Percentiles rank a stretch among this genome's conserved stretches.
Evolutionary conservation across 2,113 vertebrate species (phyloP).

Genomic region (Ceratotherium simum): DNA sequence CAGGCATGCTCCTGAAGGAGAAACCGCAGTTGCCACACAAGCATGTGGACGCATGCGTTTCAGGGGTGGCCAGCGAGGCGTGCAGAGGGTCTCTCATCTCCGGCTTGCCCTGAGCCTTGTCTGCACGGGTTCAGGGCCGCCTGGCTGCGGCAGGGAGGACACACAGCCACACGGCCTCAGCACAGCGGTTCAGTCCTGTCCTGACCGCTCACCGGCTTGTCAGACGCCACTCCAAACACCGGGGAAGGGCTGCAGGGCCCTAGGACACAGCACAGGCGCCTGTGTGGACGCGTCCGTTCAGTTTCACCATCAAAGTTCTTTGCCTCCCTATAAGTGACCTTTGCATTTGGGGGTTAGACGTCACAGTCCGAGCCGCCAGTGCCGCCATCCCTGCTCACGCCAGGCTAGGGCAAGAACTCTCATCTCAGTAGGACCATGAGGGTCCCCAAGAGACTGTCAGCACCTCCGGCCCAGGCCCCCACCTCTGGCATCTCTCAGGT

Average conservation of each 20-base stretch:
- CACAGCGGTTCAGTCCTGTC: background rate
- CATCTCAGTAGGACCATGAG: background rate
- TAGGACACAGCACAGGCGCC: background rate
- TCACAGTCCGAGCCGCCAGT: background rate
- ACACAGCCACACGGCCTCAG: rapidly evolving
- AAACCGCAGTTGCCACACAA: rapidly evolving
- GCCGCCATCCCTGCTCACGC: background rate
- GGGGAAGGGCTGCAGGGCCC: background rate
- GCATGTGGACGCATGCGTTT: rapidly evolving
- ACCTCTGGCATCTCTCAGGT: rapidly evolving
- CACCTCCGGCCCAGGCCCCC: background rate
- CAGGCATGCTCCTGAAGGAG: background rate
- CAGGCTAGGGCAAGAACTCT: background rate
- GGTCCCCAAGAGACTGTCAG: background rate
- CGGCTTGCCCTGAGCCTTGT: rapidly evolving
- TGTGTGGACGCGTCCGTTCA: rapidly evolving
- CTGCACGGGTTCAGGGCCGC: background rate
- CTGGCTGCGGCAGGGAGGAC: background rate
- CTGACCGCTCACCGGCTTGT: background rate
- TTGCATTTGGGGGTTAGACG: background rate
- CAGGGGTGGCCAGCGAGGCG: background rate
- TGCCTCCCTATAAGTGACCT: background rate
- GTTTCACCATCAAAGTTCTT: background rate
- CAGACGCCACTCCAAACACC: background rate
- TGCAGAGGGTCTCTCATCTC: background rate